Evolutionary conservation across 2,113 vertebrate genomes (phyloP).

Genomic region (Colinus virginianus): DNA sequence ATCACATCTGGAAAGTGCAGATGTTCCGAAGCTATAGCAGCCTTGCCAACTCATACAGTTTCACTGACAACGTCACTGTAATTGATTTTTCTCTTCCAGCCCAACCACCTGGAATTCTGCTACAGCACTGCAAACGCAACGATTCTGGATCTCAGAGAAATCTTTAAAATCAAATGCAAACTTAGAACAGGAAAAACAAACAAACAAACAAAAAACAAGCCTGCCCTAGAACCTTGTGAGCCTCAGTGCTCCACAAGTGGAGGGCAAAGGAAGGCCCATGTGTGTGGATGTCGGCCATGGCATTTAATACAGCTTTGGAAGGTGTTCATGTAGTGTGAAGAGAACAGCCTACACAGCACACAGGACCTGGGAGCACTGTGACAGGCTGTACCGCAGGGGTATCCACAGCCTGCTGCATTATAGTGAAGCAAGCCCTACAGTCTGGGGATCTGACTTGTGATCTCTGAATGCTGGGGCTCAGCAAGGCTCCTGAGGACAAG

Average conservation of each 20-base stretch:
- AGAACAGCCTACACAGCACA: background rate
- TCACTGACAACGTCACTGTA: background rate
- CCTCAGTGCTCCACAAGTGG: background rate
- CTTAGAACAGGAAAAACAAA: background rate
- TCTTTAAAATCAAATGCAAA: background rate
- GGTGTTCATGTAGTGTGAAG: background rate
- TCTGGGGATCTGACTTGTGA: background rate
- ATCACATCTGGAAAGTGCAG: conserved; percentile 37
- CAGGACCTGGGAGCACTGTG: background rate
- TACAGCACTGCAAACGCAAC: background rate
- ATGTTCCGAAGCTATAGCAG: background rate
- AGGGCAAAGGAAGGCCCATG: background rate
- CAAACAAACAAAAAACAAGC: background rate
- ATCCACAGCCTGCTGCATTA: background rate
- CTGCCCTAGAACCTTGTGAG: background rate
- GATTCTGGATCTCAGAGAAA: background rate
- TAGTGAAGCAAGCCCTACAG: accelerated
- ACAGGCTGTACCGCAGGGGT: accelerated
- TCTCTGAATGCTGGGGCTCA: accelerated
- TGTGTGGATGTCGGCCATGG: background rate
- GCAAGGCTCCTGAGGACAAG: accelerated
- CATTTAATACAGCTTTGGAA: background rate
- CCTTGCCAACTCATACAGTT: background rate
- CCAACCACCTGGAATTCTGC: conserved; percentile 16
- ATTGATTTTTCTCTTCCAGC: background rate